phyloP scores from a whole-genome alignment of 2,113 vertebrate genomes.

The Dicerorhinus sumatrensis region DNA sequence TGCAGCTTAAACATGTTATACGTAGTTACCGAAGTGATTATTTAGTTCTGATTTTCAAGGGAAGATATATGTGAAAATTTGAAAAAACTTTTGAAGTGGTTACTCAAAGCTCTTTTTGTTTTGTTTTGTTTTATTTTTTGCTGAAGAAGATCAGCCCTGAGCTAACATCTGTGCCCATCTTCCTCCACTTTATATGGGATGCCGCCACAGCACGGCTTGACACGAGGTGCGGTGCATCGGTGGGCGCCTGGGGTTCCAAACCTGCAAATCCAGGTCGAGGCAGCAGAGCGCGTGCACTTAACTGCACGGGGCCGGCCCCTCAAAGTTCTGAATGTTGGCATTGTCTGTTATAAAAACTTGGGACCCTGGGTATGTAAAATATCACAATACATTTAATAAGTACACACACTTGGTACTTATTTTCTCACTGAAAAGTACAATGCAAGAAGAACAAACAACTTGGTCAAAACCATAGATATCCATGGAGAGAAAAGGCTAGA shows the following conservation, averaged over 20 bases:
- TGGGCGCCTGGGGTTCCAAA: too few species aligned
- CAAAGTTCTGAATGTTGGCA: background rate
- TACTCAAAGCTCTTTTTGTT: background rate
- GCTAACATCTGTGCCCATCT: too few species aligned
- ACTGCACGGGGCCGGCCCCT: background rate
- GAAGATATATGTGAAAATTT: background rate
- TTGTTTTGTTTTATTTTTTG: too few species aligned
- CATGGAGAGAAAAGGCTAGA: background rate
- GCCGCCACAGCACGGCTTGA: too few species aligned
- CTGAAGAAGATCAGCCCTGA: too few species aligned
- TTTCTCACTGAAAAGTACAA: background rate
- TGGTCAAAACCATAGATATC: background rate
- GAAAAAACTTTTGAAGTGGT: background rate
- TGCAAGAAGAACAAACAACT: background rate
- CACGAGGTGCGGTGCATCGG: too few species aligned
- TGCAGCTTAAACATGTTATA: background rate
- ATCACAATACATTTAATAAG: background rate
- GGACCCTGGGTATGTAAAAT: background rate
- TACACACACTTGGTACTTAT: background rate
- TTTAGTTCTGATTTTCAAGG: background rate
- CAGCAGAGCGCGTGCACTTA: too few species aligned
- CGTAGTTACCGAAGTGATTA: background rate
- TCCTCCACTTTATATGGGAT: too few species aligned
- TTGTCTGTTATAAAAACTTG: background rate
- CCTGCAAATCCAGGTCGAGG: too few species aligned